Evolutionary conservation across 2,888 invertebrate genomes (phyloP).

Genomic region (Lasiommata megera): DNA sequence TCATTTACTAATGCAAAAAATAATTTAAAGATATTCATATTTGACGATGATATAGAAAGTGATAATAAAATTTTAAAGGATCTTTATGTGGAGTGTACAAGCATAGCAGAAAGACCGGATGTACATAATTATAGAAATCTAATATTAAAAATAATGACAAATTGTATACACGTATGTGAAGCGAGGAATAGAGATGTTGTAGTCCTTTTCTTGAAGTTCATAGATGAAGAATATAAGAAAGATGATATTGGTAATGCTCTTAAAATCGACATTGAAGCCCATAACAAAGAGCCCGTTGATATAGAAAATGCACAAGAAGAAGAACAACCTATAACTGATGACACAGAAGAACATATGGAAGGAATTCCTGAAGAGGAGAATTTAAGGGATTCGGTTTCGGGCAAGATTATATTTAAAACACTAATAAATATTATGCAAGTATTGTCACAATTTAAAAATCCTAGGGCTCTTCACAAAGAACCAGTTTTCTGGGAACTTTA

Average conservation of each 20-base stretch:
- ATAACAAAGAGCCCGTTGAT: slow-evolving; percentile 68
- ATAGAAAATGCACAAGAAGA: slow-evolving; percentile 40
- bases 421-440: slow-evolving; percentile 87
- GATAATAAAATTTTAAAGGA: slow-evolving; percentile 51
- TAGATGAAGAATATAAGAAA: slow-evolving; percentile 82
- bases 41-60: slow-evolving; percentile 59
- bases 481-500: slow-evolving; percentile 88
- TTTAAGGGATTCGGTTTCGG: slow-evolving; percentile 55
- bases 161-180: slow-evolving; percentile 89
- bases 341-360: slow-evolving; percentile 55
- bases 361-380: slow-evolving; percentile 46
- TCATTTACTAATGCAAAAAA: slow-evolving; percentile 71
- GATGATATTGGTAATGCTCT: slow-evolving; percentile 61
- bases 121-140: slow-evolving; percentile 88
- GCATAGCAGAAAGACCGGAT: slow-evolving; percentile 83
- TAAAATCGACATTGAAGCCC: slow-evolving; percentile 82
- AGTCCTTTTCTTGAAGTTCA: slow-evolving; percentile 89
- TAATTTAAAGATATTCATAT: slow-evolving; percentile 55
- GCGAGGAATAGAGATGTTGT: slow-evolving; percentile 90
- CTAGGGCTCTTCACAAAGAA: slow-evolving; percentile 89
- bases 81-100: slow-evolving; percentile 61
- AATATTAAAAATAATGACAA: slow-evolving; percentile 89
- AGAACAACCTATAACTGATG: slow-evolving; percentile 49
- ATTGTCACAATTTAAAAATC: slow-evolving; percentile 90
- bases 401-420: slow-evolving; percentile 72